A percentile compares a stretch with the other conserved stretches of the same genome.
These are phyloP conservation scores for Lycorma delicatula DNA, from an alignment of 1,140 invertebrate genomes.

Conservation along the genomic window DNA sequence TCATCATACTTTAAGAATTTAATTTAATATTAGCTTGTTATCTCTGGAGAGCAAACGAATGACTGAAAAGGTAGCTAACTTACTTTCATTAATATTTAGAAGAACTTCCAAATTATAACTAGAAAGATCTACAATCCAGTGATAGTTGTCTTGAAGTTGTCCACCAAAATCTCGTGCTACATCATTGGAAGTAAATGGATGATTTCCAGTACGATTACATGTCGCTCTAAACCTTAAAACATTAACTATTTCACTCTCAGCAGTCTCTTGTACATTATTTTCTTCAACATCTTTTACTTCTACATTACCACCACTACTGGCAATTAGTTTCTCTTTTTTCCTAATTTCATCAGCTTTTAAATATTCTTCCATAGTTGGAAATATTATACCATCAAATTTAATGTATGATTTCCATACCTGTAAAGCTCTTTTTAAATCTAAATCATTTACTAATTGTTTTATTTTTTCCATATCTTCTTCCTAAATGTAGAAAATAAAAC, in stretches of 20 bases:
- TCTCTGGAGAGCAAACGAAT: too few relatives aligned
- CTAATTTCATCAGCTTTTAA: slow-evolving; percentile 8
- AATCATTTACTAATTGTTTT: slow-evolving; percentile 33
- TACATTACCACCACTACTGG: too few relatives aligned
- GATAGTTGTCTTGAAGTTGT: slow-evolving; percentile 44
- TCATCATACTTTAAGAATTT: too few relatives aligned
- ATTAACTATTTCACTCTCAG: slow-evolving; percentile 11
- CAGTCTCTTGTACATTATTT: slow-evolving; percentile 6
- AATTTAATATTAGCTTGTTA: too few relatives aligned
- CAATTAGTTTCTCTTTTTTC: slow-evolving; percentile 15
- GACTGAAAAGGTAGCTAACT: too few relatives aligned
- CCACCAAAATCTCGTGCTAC: slow-evolving; percentile 45
- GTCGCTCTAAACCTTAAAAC: slow-evolving; percentile 46
- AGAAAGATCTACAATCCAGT: slow-evolving; percentile 48
- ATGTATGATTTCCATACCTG: slow-evolving; percentile 40
- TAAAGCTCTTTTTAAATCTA: slow-evolving; percentile 41
- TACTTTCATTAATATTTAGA: slow-evolving; percentile 40
- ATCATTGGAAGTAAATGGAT: slow-evolving; percentile 46
- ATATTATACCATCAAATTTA: slow-evolving; percentile 35
- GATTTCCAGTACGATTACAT: slow-evolving; percentile 45
- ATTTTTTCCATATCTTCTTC: slow-evolving; percentile 36
- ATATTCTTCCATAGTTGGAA: slow-evolving; percentile 28
- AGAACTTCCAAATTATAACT: slow-evolving; percentile 48
- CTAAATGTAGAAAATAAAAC: slow-evolving; percentile 29
- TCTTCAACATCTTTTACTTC: slow-evolving; percentile 13